Evolutionary conservation across 2,888 invertebrate genomes (phyloP), one percentile per base, ranked within the genome.

Genomic region (Agonopterix subpropinquella): DNA sequence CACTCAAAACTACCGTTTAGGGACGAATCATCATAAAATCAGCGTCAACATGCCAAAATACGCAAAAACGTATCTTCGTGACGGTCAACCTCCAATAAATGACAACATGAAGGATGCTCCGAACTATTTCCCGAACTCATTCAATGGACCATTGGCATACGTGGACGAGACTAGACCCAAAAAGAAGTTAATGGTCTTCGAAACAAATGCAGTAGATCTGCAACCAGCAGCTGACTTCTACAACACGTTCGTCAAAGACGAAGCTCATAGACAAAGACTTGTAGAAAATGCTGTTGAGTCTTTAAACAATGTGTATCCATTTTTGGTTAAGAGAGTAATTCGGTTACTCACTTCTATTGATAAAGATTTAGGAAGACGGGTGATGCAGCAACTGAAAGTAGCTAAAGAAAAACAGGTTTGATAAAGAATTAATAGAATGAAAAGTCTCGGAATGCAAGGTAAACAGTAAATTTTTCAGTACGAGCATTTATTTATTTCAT

Each of bases 241-340:
- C 44, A 89, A 88, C 56, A 89, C 48, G 4, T 36, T 94, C 4
- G 84, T 97, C 11, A 45, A 36, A 3, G 52, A 53, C 4, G 54
- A 59, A 9, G 52, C 39, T 1, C 55, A 59, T 11, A 53, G 54
- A 10, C 53, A 55, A 36, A 44, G 59, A n/a, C 42, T 61, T 8
- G 53, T 46, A 1, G 45, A 48, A 9, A 55, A 54, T 10, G n/a
- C 58, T 0, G 58, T 51, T 2, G 11, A 9, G 0, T 8, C 44
- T 1, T 11, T 61, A 2, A 45, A 28, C 2, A 45, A 15, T 4
- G 56, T 55, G 4, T 44, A 52, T 8, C 47, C 53, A 0, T 45
- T 95, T 68, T 92, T 97, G 60, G 94, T 94, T 76, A 92, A 93
- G 60, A 90, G 96, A 49, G 93, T 93, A 3, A 89, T 96, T 4